These are phyloP conservation scores for Drosophila yooni DNA, from an alignment of 2,888 invertebrate species.

Conservation along the genomic window DNA sequence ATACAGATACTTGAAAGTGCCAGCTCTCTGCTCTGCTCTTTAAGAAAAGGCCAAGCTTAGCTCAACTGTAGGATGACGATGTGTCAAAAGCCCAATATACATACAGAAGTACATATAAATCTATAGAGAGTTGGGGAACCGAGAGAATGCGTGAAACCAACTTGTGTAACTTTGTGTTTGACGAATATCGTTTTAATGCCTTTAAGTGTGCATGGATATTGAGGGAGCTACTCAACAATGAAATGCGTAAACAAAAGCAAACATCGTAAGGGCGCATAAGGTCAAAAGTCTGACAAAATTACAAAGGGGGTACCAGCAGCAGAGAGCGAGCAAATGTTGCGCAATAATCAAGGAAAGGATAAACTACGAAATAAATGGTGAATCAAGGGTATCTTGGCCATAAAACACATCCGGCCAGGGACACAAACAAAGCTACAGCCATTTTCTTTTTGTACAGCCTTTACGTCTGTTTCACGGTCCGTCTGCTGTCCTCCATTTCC, in stretches of 20 bases:
- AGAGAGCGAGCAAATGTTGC: conserved; percentile 65
- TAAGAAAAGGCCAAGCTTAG: background rate
- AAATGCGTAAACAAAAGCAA: conserved; percentile 72
- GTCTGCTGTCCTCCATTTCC: conserved; percentile 11
- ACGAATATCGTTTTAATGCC: conserved; percentile 80
- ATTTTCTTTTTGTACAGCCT: conserved; percentile 28
- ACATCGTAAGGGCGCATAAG: conserved; percentile 56
- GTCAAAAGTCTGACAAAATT: conserved; percentile 74
- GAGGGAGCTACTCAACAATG: conserved; percentile 56
- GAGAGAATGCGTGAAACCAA: conserved; percentile 52
- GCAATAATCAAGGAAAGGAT: conserved; percentile 81
- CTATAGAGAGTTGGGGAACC: conserved; percentile 10
- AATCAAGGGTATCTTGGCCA: conserved; percentile 74
- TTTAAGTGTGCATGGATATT: conserved; percentile 78
- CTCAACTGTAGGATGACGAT: conserved; percentile 18
- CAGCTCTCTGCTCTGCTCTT: background rate
- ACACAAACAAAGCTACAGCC: conserved; percentile 50
- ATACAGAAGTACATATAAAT: conserved; percentile 7
- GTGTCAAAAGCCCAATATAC: conserved; percentile 45
- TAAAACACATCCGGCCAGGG: conserved; percentile 74
- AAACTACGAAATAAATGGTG: conserved; percentile 78
- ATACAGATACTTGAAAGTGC: background rate
- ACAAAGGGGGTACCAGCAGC: conserved; percentile 40
- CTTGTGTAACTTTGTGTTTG: conserved; percentile 71
- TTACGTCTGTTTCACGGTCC: conserved; percentile 16